Evolutionary conservation across 2,888 invertebrate species (phyloP), one percentile per base, ranked within the genome.

Genomic region (Melangyna quadrimaculata): DNA sequence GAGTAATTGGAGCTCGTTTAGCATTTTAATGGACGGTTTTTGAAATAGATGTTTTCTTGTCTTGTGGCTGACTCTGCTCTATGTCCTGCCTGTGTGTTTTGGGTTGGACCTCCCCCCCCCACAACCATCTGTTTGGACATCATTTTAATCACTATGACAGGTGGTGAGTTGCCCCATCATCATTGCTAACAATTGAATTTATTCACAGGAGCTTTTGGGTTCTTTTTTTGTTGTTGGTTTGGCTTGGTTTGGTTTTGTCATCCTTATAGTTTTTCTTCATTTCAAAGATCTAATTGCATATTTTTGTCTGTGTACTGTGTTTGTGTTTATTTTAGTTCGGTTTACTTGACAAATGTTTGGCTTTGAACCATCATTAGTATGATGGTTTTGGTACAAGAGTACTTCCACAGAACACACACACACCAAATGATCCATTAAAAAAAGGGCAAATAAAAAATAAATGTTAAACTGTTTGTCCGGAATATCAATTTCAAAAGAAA

Each of bases 1-100:
- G 74, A 87, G 87, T 82, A 87, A 87, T 87, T 87, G 78, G 65
- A 78, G 78, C 82, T 82, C 74, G 87, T 87, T 86, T 82, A 87
- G 74, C 71, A 87, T 87, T 87, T 87, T 87, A 82, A 87, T 87
- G 87, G 78, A 82, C 43, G 74, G 67, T 86, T 74, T 78, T 78
- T 59, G 40, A 61, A 69, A 73, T 73, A 72, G 72, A 72, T 63
- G 63, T 83, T 74, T 61, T 53, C 63, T 75, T 69, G 75, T 65
- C 57, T 72, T 72, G 86, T 51, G 48, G 32, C 14, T 10, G 29
- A 3, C 35, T 19, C 19, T 19, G 32, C 29, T 32, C 9, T 29
- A 17, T 10, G 10, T 10, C 14, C 19, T 22, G 59, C 2, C n/a
- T n/a, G n/a, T n/a, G n/a, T n/a, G n/a, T n/a, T n/a, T n/a, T n/a